Evolutionary conservation across 2,797 vertebrate species (phyloP).

Genomic region (Threskiornis aethiopicus): DNA sequence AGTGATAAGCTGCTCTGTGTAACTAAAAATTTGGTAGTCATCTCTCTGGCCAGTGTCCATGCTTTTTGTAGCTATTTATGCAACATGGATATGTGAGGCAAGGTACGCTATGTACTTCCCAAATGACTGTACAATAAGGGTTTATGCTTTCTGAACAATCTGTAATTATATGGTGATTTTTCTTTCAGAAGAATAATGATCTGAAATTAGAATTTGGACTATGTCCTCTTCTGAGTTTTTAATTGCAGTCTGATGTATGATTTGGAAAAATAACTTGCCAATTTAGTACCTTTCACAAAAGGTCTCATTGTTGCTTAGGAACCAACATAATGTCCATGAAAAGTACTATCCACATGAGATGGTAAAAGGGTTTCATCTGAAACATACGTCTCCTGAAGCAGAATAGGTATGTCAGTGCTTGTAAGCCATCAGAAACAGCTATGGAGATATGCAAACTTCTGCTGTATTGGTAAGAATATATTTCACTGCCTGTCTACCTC

Average conservation of each 20-base stretch:
- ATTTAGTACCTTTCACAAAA: neutral
- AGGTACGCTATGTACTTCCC: neutral
- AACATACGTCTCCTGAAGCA: neutral
- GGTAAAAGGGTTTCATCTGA: neutral
- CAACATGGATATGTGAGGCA: neutral
- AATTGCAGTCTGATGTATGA: neutral
- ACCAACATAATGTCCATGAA: neutral
- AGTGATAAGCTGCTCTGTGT: neutral
- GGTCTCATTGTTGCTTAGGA: neutral
- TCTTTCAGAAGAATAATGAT: neutral
- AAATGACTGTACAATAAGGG: neutral
- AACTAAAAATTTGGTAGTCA: neutral
- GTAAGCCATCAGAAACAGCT: neutral
- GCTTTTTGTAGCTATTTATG: neutral
- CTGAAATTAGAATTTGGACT: neutral
- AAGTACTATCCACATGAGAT: neutral
- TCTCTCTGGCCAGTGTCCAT: neutral
- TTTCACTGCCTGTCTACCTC: neutral
- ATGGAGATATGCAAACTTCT: neutral
- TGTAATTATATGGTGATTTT: neutral
- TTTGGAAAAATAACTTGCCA: neutral
- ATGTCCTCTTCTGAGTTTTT: neutral
- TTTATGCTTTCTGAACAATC: neutral
- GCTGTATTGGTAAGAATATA: neutral
- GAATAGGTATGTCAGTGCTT: neutral